Base-by-base conservation (phyloP, 2,797 vertebrate genomes). In the Oreochromis grahami region DNA sequence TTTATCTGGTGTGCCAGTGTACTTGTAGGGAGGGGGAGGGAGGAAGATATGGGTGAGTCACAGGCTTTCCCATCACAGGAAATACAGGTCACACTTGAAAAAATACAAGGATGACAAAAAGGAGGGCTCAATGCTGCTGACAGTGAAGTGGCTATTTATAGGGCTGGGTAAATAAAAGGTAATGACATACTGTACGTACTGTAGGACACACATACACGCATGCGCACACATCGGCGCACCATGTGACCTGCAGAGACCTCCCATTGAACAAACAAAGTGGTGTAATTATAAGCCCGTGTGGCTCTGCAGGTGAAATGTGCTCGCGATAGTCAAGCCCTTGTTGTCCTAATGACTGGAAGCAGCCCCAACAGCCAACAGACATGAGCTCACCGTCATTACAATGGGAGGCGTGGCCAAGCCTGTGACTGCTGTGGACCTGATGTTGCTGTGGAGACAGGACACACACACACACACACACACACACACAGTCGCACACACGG, bases 401-500 rank as follows among this genome's bases (percentile, higher is more conserved):
- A 94, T 93, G 90, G 89, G 89, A 88, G 95, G 95, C 65, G 93
- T 92, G 94, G 92, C 90, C 86, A 82, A 50, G 83, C 78, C 84
- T 15, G 77, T 80, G 84, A 84, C 84, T 77, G 82, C 89, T 68
- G 78, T 70, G 81, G 91, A 87, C 89, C 81, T 82, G 82, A 84
- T 70, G 94, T 96, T 93, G 89, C 94, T 78, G 85, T 95, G 95
- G 96, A 93, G 92, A 96, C 93, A 43, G 80, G 74, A 84, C 78
- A 87, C 89, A 86, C 87, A 90, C 76, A n/a, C n/a, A n/a, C n/a
- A n/a, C n/a, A n/a, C n/a, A n/a, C n/a, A n/a, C n/a, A 86, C 83
- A 79, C 76, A 53, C 52, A 88, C 77, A 87, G 13, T 15, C 80
- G 82, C 84, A 85, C 84, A 87, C 87, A 88, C 79, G 85, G 32